Evolutionary conservation across 2,888 invertebrate genomes (phyloP), one percentile per base, ranked within the genome.

Genomic region (Cacoxenus indagator): DNA sequence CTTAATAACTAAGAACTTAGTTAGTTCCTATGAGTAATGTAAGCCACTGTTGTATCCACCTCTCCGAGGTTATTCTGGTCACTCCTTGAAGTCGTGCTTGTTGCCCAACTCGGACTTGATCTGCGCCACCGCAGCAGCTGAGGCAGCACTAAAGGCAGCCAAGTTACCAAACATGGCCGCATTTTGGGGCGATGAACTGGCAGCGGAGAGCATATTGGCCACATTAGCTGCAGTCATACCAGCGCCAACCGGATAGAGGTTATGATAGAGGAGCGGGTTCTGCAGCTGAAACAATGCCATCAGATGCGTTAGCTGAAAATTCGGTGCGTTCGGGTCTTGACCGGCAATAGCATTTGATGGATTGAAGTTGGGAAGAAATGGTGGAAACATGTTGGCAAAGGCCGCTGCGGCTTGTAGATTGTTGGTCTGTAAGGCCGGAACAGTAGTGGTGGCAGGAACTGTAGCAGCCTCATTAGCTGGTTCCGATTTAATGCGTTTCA

Each of bases 221-320:
- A 68, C 51, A 66, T 76, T 61, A 19, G 73, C 70, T 11, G 73
- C 69, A 37, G 70, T 70, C 64, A 76, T 68, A 31, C 70, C 75
- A 51, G 71, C 75, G 72, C 76, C 71, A 11, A 65, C 75, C 69
- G 88, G 86, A 73, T 87, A 87, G 6, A 87, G 79, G 72, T 87
- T 87, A 67, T 87, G 87, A 77, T 87, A 87, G 78, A 87, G 87
- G 9, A 87, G 82, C 31, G 87, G 87, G 72, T 87, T 87, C 71
- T 87, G 87, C 51, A 87, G 69, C 70, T 87, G 87, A 64, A 87
- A 87, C 26, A 87, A 76, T 2, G 87, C 87, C 87, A 87, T 87
- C 37, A 87, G 69, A 66, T 87, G 87, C 0, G 87, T 87, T 54
- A 87, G 70, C 67, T 87, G 87, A 55, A 87, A 82, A 70, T 87